Evolutionary conservation across 2,888 invertebrate species (phyloP).

Genomic region (Agonopterix arenella): DNA sequence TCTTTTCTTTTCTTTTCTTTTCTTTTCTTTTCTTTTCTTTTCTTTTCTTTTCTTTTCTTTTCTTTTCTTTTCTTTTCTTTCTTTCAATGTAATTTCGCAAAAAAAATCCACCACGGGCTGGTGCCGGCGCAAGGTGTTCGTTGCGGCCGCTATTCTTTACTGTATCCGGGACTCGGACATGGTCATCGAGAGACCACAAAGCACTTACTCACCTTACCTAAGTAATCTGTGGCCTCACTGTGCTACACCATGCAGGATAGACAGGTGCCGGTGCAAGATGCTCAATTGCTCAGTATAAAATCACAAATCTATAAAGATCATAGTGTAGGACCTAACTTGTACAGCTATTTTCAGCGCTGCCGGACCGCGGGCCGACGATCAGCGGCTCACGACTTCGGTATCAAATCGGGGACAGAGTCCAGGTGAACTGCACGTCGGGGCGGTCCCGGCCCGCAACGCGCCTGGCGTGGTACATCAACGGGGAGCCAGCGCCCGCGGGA

Average conservation of each 20-base stretch:
- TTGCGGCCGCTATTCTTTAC: slow-evolving; percentile 84
- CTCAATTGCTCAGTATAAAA: background rate
- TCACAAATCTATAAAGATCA: background rate
- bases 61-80: too few relatives aligned
- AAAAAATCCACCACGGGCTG: too few relatives aligned
- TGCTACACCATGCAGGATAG: too few relatives aligned
- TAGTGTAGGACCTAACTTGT: background rate
- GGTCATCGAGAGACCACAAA: slow-evolving; percentile 63
- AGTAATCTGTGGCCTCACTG: slow-evolving; percentile 31
- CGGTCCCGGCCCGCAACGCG: slow-evolving; percentile 85
- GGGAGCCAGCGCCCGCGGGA: slow-evolving; percentile 77
- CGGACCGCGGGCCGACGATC: slow-evolving; percentile 84
- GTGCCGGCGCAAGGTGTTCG: slow-evolving; percentile 65
- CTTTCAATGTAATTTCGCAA: too few relatives aligned
- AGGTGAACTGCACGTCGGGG: slow-evolving; percentile 86
- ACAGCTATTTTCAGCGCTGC: slow-evolving; percentile 74
- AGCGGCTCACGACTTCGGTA: slow-evolving; percentile 84
- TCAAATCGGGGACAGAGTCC: slow-evolving; percentile 83
- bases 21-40: too few relatives aligned
- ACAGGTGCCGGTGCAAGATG: background rate
- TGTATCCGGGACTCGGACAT: slow-evolving; percentile 79
- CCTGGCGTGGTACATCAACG: slow-evolving; percentile 89
- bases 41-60: too few relatives aligned
- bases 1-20: too few relatives aligned
- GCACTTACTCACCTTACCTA: slow-evolving; percentile 40